Evolutionary conservation across 2,888 invertebrate species (phyloP).

Genomic region (Cryptocheilus praepositus): DNA sequence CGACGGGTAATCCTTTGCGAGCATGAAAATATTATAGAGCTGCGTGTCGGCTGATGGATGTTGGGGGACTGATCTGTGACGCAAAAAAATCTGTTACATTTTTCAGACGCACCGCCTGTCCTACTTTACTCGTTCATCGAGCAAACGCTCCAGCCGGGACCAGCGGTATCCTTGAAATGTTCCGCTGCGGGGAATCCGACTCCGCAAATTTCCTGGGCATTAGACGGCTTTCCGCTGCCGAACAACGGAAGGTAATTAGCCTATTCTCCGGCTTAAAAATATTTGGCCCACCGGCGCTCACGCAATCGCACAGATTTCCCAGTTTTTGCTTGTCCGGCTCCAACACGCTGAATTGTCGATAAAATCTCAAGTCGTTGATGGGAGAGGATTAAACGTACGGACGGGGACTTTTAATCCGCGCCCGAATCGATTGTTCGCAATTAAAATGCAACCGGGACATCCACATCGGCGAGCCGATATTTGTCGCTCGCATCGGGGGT

Average conservation of each 20-base stretch:
- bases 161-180: slow-evolving; percentile 86
- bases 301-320: slow-evolving; percentile 12
- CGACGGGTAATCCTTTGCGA: no score
- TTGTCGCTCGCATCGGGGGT: slow-evolving; percentile 19
- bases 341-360: no score
- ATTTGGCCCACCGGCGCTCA: background rate
- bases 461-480: slow-evolving; percentile 38
- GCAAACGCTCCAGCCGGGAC: slow-evolving; percentile 86
- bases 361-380: no score
- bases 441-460: slow-evolving; percentile 58
- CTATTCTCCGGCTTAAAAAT: background rate
- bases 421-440: slow-evolving; percentile 45
- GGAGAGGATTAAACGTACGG: no score
- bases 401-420: background rate
- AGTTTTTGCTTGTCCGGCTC: background rate
- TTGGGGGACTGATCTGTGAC: no score
- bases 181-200: slow-evolving; percentile 86
- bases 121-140: slow-evolving; percentile 86
- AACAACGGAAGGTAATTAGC: slow-evolving; percentile 75
- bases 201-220: slow-evolving; percentile 85
- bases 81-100: background rate
- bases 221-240: slow-evolving; percentile 84
- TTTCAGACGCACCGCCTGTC: slow-evolving; percentile 83
- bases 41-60: no score
- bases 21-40: no score